Percentiles rank a stretch among this genome's conserved stretches.
Evolutionary conservation across 2,113 vertebrate genomes (phyloP).

Genomic region (Pteruthius melanotis): DNA sequence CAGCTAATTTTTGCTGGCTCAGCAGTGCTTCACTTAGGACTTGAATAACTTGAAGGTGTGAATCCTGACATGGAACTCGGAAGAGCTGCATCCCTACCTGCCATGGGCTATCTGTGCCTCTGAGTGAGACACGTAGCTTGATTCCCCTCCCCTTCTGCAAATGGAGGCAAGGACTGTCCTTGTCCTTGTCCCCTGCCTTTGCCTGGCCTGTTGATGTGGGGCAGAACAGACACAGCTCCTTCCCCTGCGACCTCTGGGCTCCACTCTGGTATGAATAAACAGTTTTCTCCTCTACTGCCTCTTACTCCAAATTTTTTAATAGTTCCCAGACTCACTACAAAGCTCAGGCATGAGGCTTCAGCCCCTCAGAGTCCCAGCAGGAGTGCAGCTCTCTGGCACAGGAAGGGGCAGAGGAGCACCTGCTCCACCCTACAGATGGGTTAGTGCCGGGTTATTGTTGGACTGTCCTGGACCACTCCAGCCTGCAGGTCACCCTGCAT

Average conservation of each 20-base stretch:
- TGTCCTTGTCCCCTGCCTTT: neutral
- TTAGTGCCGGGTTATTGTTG: fast-evolving
- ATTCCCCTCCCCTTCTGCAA: neutral
- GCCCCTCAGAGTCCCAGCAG: neutral
- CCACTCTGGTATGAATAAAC: neutral
- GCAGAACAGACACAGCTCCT: neutral
- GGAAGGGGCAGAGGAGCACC: neutral
- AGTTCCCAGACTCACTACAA: neutral
- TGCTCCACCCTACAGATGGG: too few species aligned
- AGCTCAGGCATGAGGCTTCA: neutral
- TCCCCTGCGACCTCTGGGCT: neutral
- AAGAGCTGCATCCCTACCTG: neutral
- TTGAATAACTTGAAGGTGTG: neutral
- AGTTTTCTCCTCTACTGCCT: neutral
- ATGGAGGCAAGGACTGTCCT: neutral
- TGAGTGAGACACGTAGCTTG: neutral
- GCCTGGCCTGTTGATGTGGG: neutral
- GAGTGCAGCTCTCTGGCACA: neutral
- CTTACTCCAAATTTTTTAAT: neutral
- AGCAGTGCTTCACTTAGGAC: neutral
- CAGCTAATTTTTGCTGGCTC: neutral
- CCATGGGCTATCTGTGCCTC: neutral
- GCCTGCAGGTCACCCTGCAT: neutral
- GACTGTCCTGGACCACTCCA: neutral
- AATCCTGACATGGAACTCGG: neutral